Conservation (phyloP, 2,113 vertebrate genomes). For the Ornithorhynchus anatinus region DNA sequence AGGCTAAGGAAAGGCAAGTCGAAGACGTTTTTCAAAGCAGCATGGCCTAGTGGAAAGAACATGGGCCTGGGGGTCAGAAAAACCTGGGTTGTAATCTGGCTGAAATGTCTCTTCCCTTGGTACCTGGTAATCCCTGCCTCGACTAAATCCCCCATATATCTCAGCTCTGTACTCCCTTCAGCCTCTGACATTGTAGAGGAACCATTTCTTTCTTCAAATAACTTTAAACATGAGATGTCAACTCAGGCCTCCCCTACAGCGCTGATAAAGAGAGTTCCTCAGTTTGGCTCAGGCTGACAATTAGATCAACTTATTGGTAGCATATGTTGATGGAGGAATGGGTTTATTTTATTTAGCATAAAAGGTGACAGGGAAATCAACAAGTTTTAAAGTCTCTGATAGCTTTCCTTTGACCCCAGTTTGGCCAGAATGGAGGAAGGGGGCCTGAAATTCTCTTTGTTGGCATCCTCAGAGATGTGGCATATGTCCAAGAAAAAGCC, state of each 20-base stretch:
- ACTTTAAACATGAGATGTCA: conserved; percentile 68
- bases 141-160: too few relatives aligned
- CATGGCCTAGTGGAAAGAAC: too few relatives aligned
- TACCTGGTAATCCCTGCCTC: too few relatives aligned
- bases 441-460: not conserved
- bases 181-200: too few relatives aligned
- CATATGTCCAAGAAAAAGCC: conserved; percentile 24
- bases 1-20: too few relatives aligned
- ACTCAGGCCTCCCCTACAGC: conserved; percentile 32
- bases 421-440: conserved; percentile 63
- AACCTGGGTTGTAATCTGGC: too few relatives aligned
- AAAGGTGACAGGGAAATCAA: conserved; percentile 82
- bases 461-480: conserved; percentile 28
- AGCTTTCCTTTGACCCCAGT: conserved; percentile 68
- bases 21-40: too few relatives aligned
- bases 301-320: conserved; percentile 80
- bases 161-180: too few relatives aligned
- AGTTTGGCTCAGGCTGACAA: conserved; percentile 64
- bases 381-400: conserved; percentile 67
- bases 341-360: conserved; percentile 72
- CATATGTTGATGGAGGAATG: conserved; percentile 69
- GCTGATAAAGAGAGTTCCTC: conserved; percentile 19
- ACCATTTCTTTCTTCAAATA: conserved; percentile 70
- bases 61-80: too few relatives aligned
- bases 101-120: too few relatives aligned